Conservation (phyloP, 2,888 invertebrate genomes). For the Pycnomerus fuliginosus region DNA sequence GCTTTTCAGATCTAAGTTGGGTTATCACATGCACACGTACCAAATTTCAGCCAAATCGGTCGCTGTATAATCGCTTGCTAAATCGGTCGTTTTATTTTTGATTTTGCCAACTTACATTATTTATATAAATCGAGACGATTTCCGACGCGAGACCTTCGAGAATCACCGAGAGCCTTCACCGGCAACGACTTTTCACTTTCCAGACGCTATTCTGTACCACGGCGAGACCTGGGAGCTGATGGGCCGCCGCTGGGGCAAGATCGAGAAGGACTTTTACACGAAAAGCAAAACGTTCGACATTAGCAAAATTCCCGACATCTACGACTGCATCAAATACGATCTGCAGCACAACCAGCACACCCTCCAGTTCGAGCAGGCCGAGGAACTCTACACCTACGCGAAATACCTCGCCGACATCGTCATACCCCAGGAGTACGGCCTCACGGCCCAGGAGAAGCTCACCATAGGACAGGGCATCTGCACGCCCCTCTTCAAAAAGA, state of each 20-base stretch:
- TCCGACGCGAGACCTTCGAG: too few species aligned
- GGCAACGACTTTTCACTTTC: constrained; percentile 26
- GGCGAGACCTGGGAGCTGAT: constrained; percentile 99
- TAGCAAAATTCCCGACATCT: constrained; percentile 98
- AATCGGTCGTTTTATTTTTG: too few species aligned
- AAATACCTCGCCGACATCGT: constrained; percentile 98
- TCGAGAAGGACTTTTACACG: constrained; percentile 96
- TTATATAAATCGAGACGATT: too few species aligned
- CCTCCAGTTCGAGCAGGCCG: constrained; percentile 87
- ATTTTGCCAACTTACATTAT: too few species aligned
- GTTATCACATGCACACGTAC: too few species aligned
- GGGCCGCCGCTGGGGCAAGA: constrained; percentile 96
- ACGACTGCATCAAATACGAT: constrained; percentile 99
- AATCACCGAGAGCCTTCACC: too few species aligned
- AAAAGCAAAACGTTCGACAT: constrained; percentile 94
- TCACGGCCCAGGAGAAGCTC: constrained; percentile 92
- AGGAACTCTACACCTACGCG: constrained; percentile 91
- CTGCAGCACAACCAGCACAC: constrained; percentile 97
- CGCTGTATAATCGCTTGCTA: too few species aligned
- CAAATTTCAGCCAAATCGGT: too few species aligned
- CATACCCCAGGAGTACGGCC: constrained; percentile 98
- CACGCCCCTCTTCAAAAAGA: constrained; percentile 92
- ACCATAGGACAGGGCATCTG: constrained; percentile 97
- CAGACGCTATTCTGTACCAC: constrained; percentile 91
- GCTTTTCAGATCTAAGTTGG: too few species aligned